Conservation (phyloP, 2,797 vertebrate species). For the Micromesistius poutassou region DNA sequence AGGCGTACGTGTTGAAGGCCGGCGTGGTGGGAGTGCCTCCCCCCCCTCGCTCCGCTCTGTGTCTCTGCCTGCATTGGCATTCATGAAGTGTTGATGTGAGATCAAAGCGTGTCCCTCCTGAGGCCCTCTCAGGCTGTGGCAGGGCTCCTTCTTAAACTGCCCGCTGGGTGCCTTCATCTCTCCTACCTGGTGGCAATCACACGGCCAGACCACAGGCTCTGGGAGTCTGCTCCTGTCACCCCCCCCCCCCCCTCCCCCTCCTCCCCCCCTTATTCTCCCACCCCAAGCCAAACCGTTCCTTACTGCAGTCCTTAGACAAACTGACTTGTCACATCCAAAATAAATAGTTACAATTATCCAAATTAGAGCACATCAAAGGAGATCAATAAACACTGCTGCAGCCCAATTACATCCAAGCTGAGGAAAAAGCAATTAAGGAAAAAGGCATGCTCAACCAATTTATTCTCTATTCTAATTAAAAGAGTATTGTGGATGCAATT, state of each 20-base stretch:
- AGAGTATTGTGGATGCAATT: slow-evolving; percentile 78
- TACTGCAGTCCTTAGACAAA: slow-evolving; percentile 52
- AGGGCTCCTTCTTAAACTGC: slow-evolving; percentile 46
- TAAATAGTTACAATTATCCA: slow-evolving; percentile 78
- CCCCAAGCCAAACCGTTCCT: slow-evolving; percentile 23
- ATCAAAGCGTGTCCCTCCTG: slow-evolving; percentile 65
- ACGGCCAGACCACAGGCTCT: slow-evolving; percentile 42
- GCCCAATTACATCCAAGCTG: slow-evolving; percentile 78
- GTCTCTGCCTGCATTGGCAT: slow-evolving; percentile 31
- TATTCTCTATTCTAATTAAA: slow-evolving; percentile 83
- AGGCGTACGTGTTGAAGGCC: slow-evolving; percentile 51
- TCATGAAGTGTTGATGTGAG: slow-evolving; percentile 60
- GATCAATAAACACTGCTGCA: slow-evolving; percentile 80
- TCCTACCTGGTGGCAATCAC: slow-evolving; percentile 45
- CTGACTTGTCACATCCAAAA: slow-evolving; percentile 61
- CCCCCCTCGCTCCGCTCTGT: slow-evolving; percentile 29
- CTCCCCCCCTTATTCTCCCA: slow-evolving; percentile 21
- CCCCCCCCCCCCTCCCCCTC: slow-evolving; percentile 34
- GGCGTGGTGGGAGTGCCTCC: slow-evolving; percentile 46
- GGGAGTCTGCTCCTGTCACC: slow-evolving; percentile 37
- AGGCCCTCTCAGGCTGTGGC: slow-evolving; percentile 55
- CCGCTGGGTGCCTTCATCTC: slow-evolving; percentile 63
- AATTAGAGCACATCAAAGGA: slow-evolving; percentile 79
- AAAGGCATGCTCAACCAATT: slow-evolving; percentile 80
- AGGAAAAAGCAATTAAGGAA: slow-evolving; percentile 82